Evolutionary conservation across 2,113 vertebrate genomes (phyloP).

Genomic region (Brevimyrus niger): DNA sequence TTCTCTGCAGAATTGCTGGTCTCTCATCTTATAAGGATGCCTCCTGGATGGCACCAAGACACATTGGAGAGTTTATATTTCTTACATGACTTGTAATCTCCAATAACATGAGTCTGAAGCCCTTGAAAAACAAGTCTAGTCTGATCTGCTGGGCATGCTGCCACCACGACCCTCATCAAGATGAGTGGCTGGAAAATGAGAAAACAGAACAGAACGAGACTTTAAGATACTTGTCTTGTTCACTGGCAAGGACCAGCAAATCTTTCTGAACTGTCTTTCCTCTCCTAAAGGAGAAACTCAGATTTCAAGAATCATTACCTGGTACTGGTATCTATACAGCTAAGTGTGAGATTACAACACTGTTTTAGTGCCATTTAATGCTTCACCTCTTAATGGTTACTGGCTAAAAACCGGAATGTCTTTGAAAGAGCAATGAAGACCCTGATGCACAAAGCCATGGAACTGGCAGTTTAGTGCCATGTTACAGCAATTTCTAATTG

Average conservation of each 20-base stretch:
- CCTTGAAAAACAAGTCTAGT: neutral
- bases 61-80: neutral
- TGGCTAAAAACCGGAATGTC: neutral
- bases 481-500: neutral
- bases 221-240: neutral
- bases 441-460: neutral
- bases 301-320: constrained; percentile 61
- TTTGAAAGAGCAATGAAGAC: neutral
- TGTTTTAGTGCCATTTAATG: neutral
- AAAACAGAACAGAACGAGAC: neutral
- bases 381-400: neutral
- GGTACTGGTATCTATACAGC: constrained; percentile 55
- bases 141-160: neutral
- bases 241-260: neutral
- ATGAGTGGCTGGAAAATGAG: neutral
- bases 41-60: neutral
- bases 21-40: neutral
- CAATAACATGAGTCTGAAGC: neutral
- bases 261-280: neutral
- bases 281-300: constrained; percentile 33
- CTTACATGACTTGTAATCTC: neutral
- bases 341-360: constrained; percentile 40
- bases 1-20: neutral
- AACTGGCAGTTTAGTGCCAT: neutral
- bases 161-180: neutral